Percentiles rank a stretch among this genome's conserved stretches.
phyloP scores from a whole-genome alignment of 2,113 vertebrate genomes.

The Hyaena hyaena region DNA sequence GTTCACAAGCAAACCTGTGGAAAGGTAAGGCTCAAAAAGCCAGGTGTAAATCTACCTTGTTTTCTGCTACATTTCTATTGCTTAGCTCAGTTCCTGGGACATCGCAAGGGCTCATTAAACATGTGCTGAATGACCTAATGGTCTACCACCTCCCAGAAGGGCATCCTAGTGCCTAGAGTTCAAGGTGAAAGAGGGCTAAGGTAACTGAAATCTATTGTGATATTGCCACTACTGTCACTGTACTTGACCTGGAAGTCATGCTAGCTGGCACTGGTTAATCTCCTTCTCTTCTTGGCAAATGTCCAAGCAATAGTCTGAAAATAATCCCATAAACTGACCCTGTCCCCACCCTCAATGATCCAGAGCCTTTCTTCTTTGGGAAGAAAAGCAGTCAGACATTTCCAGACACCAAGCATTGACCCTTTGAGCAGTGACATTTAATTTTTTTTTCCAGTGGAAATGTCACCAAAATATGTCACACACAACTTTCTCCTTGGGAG shows the following conservation, averaged over 20 bases:
- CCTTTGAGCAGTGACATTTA: conserved; percentile 74
- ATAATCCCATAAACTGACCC: conserved; percentile 16
- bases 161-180: not conserved
- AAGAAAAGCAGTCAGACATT: conserved; percentile 56
- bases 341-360: conserved; percentile 11
- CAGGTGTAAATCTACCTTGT: not conserved
- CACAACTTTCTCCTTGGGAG: conserved; percentile 4
- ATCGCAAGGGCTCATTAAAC: not conserved
- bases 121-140: not conserved
- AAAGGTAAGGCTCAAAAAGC: not conserved
- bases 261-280: not conserved
- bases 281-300: conserved; percentile 30
- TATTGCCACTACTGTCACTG: not conserved
- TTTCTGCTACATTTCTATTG: not conserved
- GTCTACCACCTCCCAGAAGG: not conserved
- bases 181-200: not conserved
- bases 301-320: conserved; percentile 2
- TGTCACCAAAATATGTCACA: conserved; percentile 58
- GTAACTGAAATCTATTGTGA: not conserved
- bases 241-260: not conserved
- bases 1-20: not conserved
- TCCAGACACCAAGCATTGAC: conserved; percentile 50
- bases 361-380: not conserved
- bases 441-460: conserved; percentile 54
- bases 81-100: not conserved